phyloP scores from a whole-genome alignment of 1,140 invertebrate species.

The Hetaerina americana region DNA sequence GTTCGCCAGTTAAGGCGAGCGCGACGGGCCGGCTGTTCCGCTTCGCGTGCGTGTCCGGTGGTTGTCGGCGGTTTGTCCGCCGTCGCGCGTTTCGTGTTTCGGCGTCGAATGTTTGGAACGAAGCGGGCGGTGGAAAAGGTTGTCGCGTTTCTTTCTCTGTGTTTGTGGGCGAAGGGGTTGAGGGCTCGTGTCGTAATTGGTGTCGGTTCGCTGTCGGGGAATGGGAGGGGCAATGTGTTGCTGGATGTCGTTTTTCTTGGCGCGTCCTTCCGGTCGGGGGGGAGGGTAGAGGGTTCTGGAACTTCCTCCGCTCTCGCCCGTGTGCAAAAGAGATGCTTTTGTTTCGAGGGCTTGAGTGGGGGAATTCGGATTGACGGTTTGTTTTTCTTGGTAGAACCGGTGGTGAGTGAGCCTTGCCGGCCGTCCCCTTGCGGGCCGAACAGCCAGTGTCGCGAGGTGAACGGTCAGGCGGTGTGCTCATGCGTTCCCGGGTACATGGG shows the following conservation, averaged over 20 bases:
- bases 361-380: constrained; percentile 22
- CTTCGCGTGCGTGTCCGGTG: too few species aligned
- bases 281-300: constrained; percentile 17
- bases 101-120: too few species aligned
- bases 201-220: too few species aligned
- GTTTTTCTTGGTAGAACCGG: not conserved
- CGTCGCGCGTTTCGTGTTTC: too few species aligned
- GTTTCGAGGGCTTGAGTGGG: constrained; percentile 22
- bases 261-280: not conserved
- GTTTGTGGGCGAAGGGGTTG: too few species aligned
- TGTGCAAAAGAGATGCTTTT: constrained; percentile 25
- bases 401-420: constrained; percentile 30
- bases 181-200: too few species aligned
- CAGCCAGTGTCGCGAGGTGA: constrained; percentile 55
- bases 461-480: constrained; percentile 62
- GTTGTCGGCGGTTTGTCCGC: too few species aligned
- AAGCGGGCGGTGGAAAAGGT: too few species aligned
- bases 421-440: constrained; percentile 69
- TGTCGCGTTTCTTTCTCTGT: too few species aligned
- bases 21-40: too few species aligned
- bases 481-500: constrained; percentile 67
- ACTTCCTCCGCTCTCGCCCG: constrained; percentile 16
- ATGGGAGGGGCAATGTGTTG: too few species aligned
- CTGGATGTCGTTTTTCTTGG: not conserved
- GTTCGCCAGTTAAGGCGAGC: too few species aligned